phyloP scores from a whole-genome alignment of 2,797 vertebrate genomes.

The Phyllotis vaccarum region DNA sequence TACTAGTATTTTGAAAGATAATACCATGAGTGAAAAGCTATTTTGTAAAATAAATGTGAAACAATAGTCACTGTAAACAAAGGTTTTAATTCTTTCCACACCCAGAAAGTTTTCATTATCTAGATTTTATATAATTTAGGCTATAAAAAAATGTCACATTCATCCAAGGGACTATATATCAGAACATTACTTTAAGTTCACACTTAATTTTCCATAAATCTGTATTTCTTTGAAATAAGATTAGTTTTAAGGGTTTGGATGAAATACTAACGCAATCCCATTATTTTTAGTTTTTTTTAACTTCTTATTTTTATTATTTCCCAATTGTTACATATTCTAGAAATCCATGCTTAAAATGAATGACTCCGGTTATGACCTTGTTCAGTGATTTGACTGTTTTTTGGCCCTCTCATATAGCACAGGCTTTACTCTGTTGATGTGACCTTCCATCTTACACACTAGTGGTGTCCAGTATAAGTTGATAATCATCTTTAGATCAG shows the following conservation, averaged over 20 bases:
- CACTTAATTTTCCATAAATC: slow-evolving; percentile 32
- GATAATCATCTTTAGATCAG: not conserved
- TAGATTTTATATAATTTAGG: slow-evolving; percentile 15
- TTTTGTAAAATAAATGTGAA: not conserved
- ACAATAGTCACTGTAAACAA: not conserved
- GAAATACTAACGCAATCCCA: not conserved
- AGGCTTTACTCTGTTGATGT: not conserved
- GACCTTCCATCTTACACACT: not conserved
- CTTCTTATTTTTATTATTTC: slow-evolving; percentile 4
- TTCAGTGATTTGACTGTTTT: not conserved
- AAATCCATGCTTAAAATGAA: not conserved
- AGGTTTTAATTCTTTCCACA: not conserved
- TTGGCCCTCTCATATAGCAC: not conserved
- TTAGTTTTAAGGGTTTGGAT: slow-evolving; percentile 24
- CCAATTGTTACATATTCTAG: not conserved
- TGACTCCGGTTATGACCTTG: not conserved
- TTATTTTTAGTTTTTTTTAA: not conserved
- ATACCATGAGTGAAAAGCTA: not conserved
- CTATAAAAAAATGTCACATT: not conserved
- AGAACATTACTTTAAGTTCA: slow-evolving; percentile 25
- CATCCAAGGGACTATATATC: not conserved
- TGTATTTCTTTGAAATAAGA: slow-evolving; percentile 3
- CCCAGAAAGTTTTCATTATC: slow-evolving; percentile 47
- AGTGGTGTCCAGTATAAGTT: not conserved
- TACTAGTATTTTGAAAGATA: not conserved